Base-by-base conservation (phyloP, 2,113 vertebrate genomes). In the Cyprinodon brontotheroides region DNA sequence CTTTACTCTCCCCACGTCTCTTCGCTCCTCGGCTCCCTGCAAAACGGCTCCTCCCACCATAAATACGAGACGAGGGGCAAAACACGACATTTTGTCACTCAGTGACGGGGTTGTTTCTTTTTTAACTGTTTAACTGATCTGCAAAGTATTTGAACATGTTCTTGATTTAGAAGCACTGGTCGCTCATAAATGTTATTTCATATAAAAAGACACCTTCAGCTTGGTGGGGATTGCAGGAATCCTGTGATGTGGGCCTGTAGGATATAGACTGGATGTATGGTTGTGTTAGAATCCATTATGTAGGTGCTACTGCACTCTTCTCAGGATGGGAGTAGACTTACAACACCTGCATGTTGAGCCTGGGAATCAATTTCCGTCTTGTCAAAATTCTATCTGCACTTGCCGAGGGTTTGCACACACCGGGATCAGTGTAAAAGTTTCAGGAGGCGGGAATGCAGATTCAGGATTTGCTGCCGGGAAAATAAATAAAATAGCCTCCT, bases 321-420 rank as follows among this genome's bases (percentile, higher is more conserved):
- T 63, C 75, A 68, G 75, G 65, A 3, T 57, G 59, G 76, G 77
- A 75, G 85, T 80, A 78, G 83, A 82, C 83, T 79, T 17, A 71
- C 88, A 90, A 88, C 92, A 92, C 88, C 92, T 92, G 91, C 83
- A 91, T 91, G 81, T 73, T 80, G 89, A 87, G 71, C 86, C 86
- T 45, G 75, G 90, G 91, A 94, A 94, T 94, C 93, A 91, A 94
- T 94, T 93, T 93, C 86, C 81, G 84, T 92, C 90, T 87, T 89
- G 87, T 93, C 92, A 93, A 22, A 91, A 93, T 85, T 90, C 87
- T 70, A 87, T 92, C 91, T 93, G 79, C 85, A 81, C 89, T 88
- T 77, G 84, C 87, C 82, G 40, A 65, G 60, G 65, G 65, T 84
- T 85, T 79, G 68, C 82, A 79, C 82, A 71, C 80, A 71, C 65